Percentiles rank a stretch among this genome's conserved stretches.
Conservation (phyloP, 2,113 vertebrate species). For the Todiramphus chloris region DNA sequence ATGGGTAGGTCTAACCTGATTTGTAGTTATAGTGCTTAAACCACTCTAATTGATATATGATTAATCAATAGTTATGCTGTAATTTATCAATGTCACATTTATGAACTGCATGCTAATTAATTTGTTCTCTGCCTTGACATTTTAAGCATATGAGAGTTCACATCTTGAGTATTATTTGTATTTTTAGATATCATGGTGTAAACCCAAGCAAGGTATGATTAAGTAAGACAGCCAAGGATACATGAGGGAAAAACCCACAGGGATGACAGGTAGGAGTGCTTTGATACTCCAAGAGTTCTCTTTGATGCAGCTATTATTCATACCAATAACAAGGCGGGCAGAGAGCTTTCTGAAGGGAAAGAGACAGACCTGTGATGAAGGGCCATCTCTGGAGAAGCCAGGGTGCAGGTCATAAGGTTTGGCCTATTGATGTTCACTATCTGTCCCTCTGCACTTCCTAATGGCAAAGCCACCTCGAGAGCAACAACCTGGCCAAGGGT, state of each 20-base stretch:
- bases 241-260: not conserved
- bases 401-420: not conserved
- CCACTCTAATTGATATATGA: slow-evolving; percentile 17
- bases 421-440: rapidly evolving
- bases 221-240: not conserved
- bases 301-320: not conserved
- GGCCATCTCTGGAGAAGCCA: not conserved
- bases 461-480: not conserved
- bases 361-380: not conserved
- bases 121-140: not conserved
- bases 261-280: rapidly evolving
- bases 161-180: not conserved
- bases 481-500: not conserved
- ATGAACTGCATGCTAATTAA: slow-evolving; percentile 55
- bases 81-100: slow-evolving; percentile 40
- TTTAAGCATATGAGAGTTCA: not conserved
- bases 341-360: not conserved
- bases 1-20: not conserved
- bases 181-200: not conserved
- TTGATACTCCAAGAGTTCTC: not conserved
- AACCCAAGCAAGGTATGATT: not conserved
- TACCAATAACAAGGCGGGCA: not conserved
- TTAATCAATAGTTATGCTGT: slow-evolving; percentile 35
- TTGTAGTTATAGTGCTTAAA: not conserved
- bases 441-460: not conserved